Base-by-base conservation (phyloP, 1,140 invertebrate species). In the Drosophila kepulauana region DNA sequence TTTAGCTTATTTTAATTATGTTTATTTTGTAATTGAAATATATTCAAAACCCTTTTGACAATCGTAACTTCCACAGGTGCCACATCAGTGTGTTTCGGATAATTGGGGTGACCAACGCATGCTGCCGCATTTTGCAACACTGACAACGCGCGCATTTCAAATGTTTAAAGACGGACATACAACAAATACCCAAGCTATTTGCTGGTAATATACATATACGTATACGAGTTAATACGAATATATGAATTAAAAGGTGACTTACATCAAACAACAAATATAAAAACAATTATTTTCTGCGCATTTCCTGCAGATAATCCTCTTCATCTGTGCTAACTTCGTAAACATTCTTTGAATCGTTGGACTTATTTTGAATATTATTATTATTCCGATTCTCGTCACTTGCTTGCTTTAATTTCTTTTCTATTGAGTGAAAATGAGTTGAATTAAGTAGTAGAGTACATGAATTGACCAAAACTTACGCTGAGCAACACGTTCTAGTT, bases 401-500 rank as follows among this genome's bases (percentile, higher is more conserved):
- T 30, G 10, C 8, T 15, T 64, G 63, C 35, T 38, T 78, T 0
- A 43, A 11, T n/a, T 63, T 63, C 16, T 79, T 84, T 6, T 72
- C 80, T 88, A 28, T 41, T 5, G n/a, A 59, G 57, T 13, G 6
- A 11, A 64, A 20, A 13, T 30, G 20, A 6, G 0, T 28, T 57
- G 30, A 15, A 57, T 41, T 25, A 25, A 13, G 3, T 33, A 5
- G 11, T 11, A 4, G 11, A 48, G 16, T 38, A 38, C 8, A 6
- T 5, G 0, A 48, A 48, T 1, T 6, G 4, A 3, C 2, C 41
- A 16, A 33, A 5, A 35, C 49, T 66, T 66, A 93, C 88, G 75
- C 69, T 81, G 46, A 66, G 78, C 51, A 11, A 93, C 93, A 62
- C 91, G 92, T 69, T 94, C 93, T 38, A 95, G 93, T 81, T 94